These are phyloP conservation scores for Achroia grisella DNA, from an alignment of 1,140 invertebrate genomes.

Conservation along the genomic window DNA sequence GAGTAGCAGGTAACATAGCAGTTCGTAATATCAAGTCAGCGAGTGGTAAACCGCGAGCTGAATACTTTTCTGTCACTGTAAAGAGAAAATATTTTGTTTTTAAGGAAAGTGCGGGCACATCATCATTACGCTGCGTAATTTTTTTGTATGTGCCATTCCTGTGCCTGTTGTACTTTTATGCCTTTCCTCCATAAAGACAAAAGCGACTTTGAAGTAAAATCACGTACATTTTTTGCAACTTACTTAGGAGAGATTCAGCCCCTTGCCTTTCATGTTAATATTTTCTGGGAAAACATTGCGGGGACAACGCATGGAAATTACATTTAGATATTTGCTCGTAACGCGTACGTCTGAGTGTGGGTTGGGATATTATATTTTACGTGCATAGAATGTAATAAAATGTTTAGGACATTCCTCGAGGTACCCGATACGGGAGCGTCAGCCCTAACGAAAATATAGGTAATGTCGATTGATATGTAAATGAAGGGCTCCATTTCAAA, in stretches of 20 bases:
- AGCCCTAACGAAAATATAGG: conserved; percentile 28
- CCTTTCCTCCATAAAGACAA: conserved; percentile 70
- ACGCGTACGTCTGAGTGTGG: conserved; percentile 59
- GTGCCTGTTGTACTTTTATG: conserved; percentile 65
- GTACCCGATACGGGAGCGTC: conserved; percentile 3
- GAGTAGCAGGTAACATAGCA: not conserved
- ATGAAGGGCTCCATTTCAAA: conserved; percentile 48
- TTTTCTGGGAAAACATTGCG: conserved; percentile 72
- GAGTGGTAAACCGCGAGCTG: conserved; percentile 37
- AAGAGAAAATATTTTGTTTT: conserved; percentile 68
- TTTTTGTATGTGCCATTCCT: conserved; percentile 68
- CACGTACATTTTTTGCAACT: conserved; percentile 73
- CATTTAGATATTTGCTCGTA: conserved; percentile 71
- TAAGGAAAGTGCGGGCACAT: conserved; percentile 65
- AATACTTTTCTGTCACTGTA: conserved; percentile 49
- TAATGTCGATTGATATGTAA: conserved; percentile 61
- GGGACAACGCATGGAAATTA: conserved; percentile 72
- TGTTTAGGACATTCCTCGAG: conserved; percentile 52
- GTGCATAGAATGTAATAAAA: conserved; percentile 70
- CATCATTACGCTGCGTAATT: conserved; percentile 71
- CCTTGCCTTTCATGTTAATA: conserved; percentile 70
- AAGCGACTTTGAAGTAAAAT: conserved; percentile 73
- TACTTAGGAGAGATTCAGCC: conserved; percentile 72
- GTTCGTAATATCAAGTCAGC: conserved; percentile 9
- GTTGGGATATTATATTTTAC: conserved; percentile 72